Percentiles rank a stretch among this genome's conserved stretches.
Conservation (phyloP, 2,888 invertebrate species). For the Drosophila lacicola region DNA sequence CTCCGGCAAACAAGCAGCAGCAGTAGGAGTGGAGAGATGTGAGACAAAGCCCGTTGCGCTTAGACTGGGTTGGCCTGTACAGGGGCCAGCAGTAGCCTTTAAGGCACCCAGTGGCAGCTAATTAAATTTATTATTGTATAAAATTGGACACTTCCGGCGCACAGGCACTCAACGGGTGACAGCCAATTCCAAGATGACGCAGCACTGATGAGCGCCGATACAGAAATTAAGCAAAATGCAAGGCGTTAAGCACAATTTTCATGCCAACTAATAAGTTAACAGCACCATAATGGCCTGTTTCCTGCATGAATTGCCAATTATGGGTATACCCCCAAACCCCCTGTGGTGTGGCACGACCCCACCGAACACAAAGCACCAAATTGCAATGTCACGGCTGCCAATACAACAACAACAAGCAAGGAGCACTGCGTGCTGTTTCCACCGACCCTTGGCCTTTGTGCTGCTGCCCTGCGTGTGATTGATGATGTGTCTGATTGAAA, state of each 20-base stretch:
- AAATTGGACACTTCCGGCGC: conserved; percentile 68
- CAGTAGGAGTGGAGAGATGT: background rate
- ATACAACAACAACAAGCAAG: conserved; percentile 34
- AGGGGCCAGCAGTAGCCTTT: background rate
- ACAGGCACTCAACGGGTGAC: conserved; percentile 61
- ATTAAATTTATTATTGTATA: conserved; percentile 63
- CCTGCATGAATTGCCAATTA: conserved; percentile 84
- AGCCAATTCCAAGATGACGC: conserved; percentile 67
- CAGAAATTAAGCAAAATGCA: conserved; percentile 47
- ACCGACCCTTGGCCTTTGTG: background rate
- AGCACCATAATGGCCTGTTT: conserved; percentile 82
- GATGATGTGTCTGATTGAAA: conserved; percentile 65
- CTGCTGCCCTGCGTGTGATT: conserved; percentile 48
- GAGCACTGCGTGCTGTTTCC: conserved; percentile 16
- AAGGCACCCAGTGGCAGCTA: conserved; percentile 41
- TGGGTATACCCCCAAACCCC: conserved; percentile 1
- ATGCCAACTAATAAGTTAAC: conserved; percentile 81
- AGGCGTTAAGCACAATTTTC: conserved; percentile 62
- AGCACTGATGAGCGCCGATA: conserved; percentile 42
- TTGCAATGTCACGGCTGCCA: conserved; percentile 57
- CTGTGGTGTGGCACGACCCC: conserved; percentile 27
- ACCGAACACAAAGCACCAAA: conserved; percentile 26
- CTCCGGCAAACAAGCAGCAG: conserved; percentile 12
- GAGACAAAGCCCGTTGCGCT: conserved; percentile 8
- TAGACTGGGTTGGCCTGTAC: background rate